Percentiles rank a stretch among this genome's conserved stretches.
Evolutionary conservation across 2,888 invertebrate genomes (phyloP).

Genomic region (Polyploca ridens): DNA sequence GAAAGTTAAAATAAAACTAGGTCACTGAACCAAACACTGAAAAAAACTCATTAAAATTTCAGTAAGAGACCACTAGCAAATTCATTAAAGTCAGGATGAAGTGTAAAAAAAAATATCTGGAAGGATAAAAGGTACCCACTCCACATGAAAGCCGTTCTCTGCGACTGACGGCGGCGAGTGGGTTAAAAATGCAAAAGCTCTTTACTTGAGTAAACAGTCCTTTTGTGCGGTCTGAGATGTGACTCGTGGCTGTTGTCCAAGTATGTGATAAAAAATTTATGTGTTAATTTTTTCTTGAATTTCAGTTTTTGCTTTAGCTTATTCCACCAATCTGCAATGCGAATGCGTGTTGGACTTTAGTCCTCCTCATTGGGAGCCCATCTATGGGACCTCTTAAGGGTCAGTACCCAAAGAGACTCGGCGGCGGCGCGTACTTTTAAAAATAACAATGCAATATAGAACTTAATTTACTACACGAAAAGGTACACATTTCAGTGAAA

Average conservation of each 20-base stretch:
- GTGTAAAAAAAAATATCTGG: slow-evolving; percentile 45
- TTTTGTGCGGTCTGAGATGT: slow-evolving; percentile 62
- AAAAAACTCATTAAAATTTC: slow-evolving; percentile 33
- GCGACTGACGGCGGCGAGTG: slow-evolving; percentile 38
- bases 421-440: too few species aligned
- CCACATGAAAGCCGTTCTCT: slow-evolving; percentile 39
- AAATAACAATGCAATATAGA: too few species aligned
- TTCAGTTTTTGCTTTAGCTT: background rate
- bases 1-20: background rate
- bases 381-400: too few species aligned
- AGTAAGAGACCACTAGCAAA: slow-evolving; percentile 36
- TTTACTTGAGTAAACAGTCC: slow-evolving; percentile 75
- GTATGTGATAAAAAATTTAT: slow-evolving; percentile 16
- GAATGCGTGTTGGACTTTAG: too few species aligned
- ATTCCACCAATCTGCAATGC: background rate
- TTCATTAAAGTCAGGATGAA: slow-evolving; percentile 51
- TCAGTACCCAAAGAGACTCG: too few species aligned
- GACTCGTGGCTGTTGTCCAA: slow-evolving; percentile 33
- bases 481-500: too few species aligned
- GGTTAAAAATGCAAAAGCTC: slow-evolving; percentile 79
- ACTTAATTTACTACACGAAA: too few species aligned
- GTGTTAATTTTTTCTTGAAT: slow-evolving; percentile 13
- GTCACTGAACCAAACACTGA: background rate
- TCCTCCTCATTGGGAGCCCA: too few species aligned
- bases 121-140: slow-evolving; percentile 43